These are phyloP conservation scores for Lydus trimaculatus DNA, from an alignment of 2,888 invertebrate species.

Conservation along the genomic window DNA sequence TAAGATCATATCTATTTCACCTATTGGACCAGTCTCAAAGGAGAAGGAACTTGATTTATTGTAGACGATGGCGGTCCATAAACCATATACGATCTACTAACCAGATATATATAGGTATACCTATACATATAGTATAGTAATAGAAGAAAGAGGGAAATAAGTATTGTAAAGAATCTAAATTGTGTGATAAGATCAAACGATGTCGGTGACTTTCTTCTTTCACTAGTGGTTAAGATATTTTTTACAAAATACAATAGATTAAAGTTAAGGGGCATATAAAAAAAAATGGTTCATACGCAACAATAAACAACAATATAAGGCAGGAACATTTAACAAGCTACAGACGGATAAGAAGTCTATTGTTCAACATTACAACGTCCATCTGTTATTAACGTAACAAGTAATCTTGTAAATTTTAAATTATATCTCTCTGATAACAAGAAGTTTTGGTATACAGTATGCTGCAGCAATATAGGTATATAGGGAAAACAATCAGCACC, in stretches of 20 bases:
- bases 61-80: constrained; percentile 1
- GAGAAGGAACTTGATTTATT: background rate
- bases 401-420: background rate
- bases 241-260: background rate
- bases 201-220: background rate
- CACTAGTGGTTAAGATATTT: background rate
- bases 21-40: constrained; percentile 7
- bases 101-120: background rate
- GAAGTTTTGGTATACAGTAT: background rate
- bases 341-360: background rate
- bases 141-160: background rate
- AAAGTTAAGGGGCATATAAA: background rate
- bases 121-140: too few relatives aligned
- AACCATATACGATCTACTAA: background rate
- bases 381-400: background rate
- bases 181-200: background rate
- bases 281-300: background rate
- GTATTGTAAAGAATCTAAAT: background rate
- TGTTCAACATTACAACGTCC: background rate
- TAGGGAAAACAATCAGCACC: too few relatives aligned
- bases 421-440: background rate
- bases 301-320: background rate
- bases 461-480: too few relatives aligned
- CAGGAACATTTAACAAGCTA: background rate
- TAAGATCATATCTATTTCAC: constrained; percentile 6